Conservation (phyloP, 2,797 vertebrate genomes). For the Pseudochaenichthys georgianus region DNA sequence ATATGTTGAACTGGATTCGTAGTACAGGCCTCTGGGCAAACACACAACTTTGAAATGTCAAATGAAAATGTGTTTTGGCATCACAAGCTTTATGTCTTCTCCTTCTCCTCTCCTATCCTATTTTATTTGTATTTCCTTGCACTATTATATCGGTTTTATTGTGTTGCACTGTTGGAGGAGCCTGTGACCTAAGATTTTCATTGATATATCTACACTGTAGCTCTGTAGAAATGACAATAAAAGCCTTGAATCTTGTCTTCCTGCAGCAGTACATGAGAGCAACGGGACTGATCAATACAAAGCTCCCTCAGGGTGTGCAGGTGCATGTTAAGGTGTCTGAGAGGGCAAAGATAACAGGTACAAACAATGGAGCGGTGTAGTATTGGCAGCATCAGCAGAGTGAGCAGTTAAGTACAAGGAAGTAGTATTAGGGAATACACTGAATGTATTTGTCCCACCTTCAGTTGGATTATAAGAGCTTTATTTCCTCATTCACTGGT, state of each 20-base stretch:
- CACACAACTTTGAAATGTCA: neutral
- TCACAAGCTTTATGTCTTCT: neutral
- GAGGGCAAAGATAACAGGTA: neutral
- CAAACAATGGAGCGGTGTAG: slow-evolving; percentile 14
- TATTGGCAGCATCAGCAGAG: neutral
- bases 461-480: neutral
- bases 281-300: neutral
- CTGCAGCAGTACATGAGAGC: slow-evolving; percentile 8
- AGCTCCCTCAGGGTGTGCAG: neutral
- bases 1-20: no score
- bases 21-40: neutral
- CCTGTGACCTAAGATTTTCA: no score
- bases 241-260: neutral
- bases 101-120: no score
- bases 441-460: neutral
- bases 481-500: neutral
- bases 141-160: no score
- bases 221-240: no score
- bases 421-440: neutral
- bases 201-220: no score
- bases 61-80: neutral
- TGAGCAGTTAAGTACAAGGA: slow-evolving; percentile 1
- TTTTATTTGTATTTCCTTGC: no score
- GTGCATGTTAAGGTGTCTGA: neutral
- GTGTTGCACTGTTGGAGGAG: no score